Conservation (phyloP, 2,113 vertebrate species). For the Phocoena sinus region DNA sequence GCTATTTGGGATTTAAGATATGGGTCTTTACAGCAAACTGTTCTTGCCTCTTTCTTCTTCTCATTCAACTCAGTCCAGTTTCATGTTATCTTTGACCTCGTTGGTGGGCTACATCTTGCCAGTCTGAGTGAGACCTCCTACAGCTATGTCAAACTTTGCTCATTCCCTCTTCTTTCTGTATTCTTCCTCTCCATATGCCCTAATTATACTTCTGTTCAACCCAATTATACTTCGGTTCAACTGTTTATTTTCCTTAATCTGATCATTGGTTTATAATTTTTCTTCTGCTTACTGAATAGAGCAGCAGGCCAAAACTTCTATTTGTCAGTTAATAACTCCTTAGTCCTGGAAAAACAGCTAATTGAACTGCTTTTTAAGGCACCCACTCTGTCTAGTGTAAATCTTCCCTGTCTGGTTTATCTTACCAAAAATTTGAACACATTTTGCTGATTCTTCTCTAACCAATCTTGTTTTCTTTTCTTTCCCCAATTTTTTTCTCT, state of each 20-base stretch:
- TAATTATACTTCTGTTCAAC: not conserved
- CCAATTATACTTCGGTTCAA: not conserved
- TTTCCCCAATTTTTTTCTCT: not conserved
- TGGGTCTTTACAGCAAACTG: not conserved
- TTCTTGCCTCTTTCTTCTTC: not conserved
- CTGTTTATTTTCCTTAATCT: not conserved
- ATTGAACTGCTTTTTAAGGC: not conserved
- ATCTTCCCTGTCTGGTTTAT: not conserved
- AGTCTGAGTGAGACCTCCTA: not conserved
- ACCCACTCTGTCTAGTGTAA: not conserved
- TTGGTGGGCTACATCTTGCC: not conserved
- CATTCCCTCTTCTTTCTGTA: not conserved
- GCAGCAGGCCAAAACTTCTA: not conserved
- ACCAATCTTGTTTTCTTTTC: not conserved
- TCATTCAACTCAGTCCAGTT: not conserved
- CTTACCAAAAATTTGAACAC: not conserved
- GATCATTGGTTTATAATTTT: not conserved
- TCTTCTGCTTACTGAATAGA: not conserved
- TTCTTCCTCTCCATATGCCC: not conserved
- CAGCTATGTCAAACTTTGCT: not conserved
- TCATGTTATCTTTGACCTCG: not conserved
- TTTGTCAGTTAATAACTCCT: not conserved
- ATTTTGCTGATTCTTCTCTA: not conserved
- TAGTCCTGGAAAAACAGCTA: not conserved
- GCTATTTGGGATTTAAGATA: not conserved